Evolutionary conservation across 30 jellyfish, hydroid and myxozoan genomes (phyloP).

Genomic region (Rhopilema esculentum): DNA sequence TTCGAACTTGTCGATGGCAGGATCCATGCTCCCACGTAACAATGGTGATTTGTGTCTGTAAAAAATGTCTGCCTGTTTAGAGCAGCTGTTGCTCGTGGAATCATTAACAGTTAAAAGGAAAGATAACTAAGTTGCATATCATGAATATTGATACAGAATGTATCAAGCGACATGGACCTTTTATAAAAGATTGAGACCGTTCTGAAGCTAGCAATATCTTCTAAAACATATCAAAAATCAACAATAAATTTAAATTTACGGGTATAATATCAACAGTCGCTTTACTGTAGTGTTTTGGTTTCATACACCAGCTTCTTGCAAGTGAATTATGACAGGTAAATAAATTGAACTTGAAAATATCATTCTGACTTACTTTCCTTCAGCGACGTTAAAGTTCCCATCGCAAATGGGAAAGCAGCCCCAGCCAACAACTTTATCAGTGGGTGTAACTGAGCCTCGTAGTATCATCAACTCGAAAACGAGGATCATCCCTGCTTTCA

Average conservation of each 20-base stretch:
- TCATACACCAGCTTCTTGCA: too few species aligned
- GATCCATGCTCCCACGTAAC: conserved; percentile 91
- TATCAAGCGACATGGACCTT: too few species aligned
- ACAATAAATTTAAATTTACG: too few species aligned
- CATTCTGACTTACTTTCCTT: conserved; percentile 96
- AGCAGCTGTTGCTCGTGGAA: background rate
- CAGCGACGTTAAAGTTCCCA: conserved; percentile 89
- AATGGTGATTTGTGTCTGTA: conserved; percentile 85
- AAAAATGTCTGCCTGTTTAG: background rate
- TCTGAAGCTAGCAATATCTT: too few species aligned
- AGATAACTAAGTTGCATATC: too few species aligned
- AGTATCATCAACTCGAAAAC: conserved; percentile 84
- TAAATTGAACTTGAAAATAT: too few species aligned
- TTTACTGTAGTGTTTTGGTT: too few species aligned
- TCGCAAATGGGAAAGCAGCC: conserved; percentile 98
- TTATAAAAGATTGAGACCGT: too few species aligned
- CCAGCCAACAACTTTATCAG: conserved; percentile 97
- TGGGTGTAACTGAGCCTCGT: conserved; percentile 95
- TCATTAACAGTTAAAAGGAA: background rate
- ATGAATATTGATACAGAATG: too few species aligned
- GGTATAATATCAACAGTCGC: too few species aligned
- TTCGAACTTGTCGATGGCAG: conserved; percentile 79
- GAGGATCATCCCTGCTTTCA: conserved; percentile 95
- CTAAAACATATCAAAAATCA: too few species aligned
- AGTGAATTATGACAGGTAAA: too few species aligned